Evolutionary conservation across 2,888 invertebrate genomes (phyloP), one percentile per base, ranked within the genome.

Genomic region (Amblyjoppa fuscipennis): DNA sequence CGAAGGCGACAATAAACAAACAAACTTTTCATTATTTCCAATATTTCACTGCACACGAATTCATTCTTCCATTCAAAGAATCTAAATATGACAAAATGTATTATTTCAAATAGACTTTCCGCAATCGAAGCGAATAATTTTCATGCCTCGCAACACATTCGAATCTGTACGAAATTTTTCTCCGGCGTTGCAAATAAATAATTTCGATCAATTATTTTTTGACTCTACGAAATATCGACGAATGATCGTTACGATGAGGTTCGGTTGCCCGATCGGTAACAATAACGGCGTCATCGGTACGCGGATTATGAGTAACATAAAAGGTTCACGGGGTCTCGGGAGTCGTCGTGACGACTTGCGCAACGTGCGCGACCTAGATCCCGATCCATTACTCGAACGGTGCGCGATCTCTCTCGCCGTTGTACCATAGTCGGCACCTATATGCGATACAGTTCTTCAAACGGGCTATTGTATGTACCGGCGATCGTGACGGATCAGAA

Each of bases 401-500:
- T 66, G 61, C 31, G 64, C 71, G 61, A 9, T 64, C 13, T 59
- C 41, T 25, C 34, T 20, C 38, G 68, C 51, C 28, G n/a, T 56
- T 28, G 25, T 70, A 76, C 71, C 76, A 66, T 45, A 49, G 56
- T 53, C 68, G 51, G 45, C 25, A 45, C 70, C 83, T 28, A 45
- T n/a, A 38, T 45, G 49, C n/a, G 70, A 20, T 76, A 45, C 13
- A 56, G 53, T 56, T 68, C 64, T 34, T 51, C 59, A 38, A 56
- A 64, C 31, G 81, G 41, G 78, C 56, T 49, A 49, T 68, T 68
- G 77, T 77, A 75, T 34, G 66, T 77, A 76, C 66, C 49, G 71
- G 68, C 75, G 83, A 85, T 85, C 83, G 85, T 86, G 83, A 86
- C 81, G 80, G 77, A 86, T 86, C 71, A 81, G 81, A 86, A 86